Base-by-base conservation (phyloP, 1,140 invertebrate species). In the Saccostrea cuccullata region DNA sequence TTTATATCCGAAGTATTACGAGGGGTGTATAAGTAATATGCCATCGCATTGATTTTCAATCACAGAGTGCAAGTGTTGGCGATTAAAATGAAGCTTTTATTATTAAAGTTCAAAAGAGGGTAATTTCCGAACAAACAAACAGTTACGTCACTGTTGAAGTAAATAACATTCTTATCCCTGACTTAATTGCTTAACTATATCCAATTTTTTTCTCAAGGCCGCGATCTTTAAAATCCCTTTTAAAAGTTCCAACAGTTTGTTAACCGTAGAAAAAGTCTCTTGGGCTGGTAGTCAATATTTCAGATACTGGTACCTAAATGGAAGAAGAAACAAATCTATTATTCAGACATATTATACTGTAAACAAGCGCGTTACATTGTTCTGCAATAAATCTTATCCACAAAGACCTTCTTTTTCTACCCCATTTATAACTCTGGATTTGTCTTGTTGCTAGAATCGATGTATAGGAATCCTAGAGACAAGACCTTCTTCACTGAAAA, bases 11-110 rank as follows among this genome's bases (percentile, higher is more conserved):
- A 67, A 77, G 70, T 77, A 12, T 55, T 77, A 15, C 88, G 56
- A 11, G 88, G 88, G 47, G 88, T 89, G 40, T 55, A 55, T 13
- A 88, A 87, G 58, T 88, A 86, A 17, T 77, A 36, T 36, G 70
- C 23, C 70, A 77, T 77, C 12, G 70, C 26, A 26, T 26, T 36
- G 70, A 77, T 30, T 13, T 2, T 15, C 23, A 77, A 77, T 15
- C 60, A 20, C 2, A 30, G 23, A 77, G 1, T 77, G 12, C 23
- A 77, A 77, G 11, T 77, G 70, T 36, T 36, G 8, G 70, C 70
- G 70, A 77, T 26, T 30, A 77, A 40, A 0, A 77, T 36, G 26
- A 77, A 77, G 11, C 70, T 77, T 67, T 73, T 77, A 77, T 73
- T 77, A 77, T 77, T 30, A 36, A 13, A 77, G 70, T 77, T 77